Evolutionary conservation across 1,140 invertebrate genomes (phyloP).

Genomic region (Aplysia californica): DNA sequence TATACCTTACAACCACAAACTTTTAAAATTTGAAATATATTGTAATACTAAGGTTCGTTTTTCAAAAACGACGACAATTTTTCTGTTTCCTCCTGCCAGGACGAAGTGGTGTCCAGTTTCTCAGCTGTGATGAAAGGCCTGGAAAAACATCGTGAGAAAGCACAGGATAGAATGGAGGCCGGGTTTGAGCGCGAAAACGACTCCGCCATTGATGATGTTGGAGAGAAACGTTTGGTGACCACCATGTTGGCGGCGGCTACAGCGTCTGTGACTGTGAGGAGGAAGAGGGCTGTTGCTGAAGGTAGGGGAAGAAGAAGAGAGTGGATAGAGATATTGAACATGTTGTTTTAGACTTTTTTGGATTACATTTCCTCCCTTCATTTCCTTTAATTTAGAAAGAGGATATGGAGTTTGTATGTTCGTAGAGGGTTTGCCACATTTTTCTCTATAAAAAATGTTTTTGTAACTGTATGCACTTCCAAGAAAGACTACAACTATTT

Average conservation of each 20-base stretch:
- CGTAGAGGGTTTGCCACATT: too few species aligned
- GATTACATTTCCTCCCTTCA: too few species aligned
- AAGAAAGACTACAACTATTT: too few species aligned
- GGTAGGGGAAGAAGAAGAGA: too few species aligned
- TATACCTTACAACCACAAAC: too few species aligned
- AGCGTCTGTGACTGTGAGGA: neutral
- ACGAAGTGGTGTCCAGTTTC: slow-evolving; percentile 8
- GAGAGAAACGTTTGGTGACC: slow-evolving; percentile 19
- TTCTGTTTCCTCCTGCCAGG: neutral
- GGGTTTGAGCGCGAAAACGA: slow-evolving; percentile 25
- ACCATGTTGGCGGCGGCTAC: slow-evolving; percentile 2
- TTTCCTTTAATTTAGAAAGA: neutral
- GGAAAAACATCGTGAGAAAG: slow-evolving; percentile 11
- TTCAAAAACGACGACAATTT: too few species aligned
- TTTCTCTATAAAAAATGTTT: too few species aligned
- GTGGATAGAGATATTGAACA: too few species aligned
- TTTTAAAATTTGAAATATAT: too few species aligned
- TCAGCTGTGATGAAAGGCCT: slow-evolving; percentile 16
- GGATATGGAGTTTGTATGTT: neutral
- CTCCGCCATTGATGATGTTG: slow-evolving; percentile 15
- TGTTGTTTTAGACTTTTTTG: too few species aligned
- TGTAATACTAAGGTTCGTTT: too few species aligned
- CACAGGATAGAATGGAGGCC: slow-evolving; percentile 24
- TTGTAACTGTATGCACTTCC: too few species aligned
- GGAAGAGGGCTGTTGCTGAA: slow-evolving; percentile 8